Evolutionary conservation across 2,113 vertebrate genomes (phyloP), one percentile per base, ranked within the genome.

Genomic region (Muntiacus muntjak): DNA sequence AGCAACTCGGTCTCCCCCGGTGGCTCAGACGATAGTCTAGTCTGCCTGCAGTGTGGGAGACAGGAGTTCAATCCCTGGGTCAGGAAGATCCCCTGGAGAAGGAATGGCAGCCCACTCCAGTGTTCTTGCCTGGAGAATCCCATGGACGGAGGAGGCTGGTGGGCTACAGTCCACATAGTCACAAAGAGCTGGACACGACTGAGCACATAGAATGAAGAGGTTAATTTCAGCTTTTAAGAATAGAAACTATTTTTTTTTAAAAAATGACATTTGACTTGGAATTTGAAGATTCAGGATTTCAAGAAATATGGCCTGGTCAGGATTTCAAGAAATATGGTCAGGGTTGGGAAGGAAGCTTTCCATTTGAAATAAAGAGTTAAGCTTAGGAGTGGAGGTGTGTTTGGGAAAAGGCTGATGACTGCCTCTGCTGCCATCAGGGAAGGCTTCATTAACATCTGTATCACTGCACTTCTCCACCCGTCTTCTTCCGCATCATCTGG

Each of bases 221-320:
- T 52, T 89, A 64, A 55, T 89, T 87, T 23, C 19, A 47, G 3
- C 33, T 54, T 94, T 23, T 94, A 89, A 85, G 26, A 82, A 83
- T 79, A 91, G 11, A 7, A 93, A 88, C 47, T 71, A 16, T 43
- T 83, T 95, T 85, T 40, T 83, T 95, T 7, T 1, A 45, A 45
- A 45, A 45, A 26, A 90, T 78, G 43, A 3, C 23, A 78, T 92
- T 85, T 64, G 54, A 90, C 10, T 13, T 57, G 43, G 36, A 7
- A 71, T 94, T 92, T 92, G 43, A 88, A 82, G 21, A 93, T 45
- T 74, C n/a, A 62, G 28, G 45, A 87, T 94, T 95, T 96, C 15
- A 52, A 43, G n/a, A n/a, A n/a, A 64, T 92, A 52, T 40, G 47
- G 7, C 40, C 89, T 78, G 0, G 26, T 74, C n/a, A 62, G 28